Percentiles rank a stretch among this genome's conserved stretches.
phyloP scores from a whole-genome alignment of 2,888 invertebrate species.

The Uropetala carovei region DNA sequence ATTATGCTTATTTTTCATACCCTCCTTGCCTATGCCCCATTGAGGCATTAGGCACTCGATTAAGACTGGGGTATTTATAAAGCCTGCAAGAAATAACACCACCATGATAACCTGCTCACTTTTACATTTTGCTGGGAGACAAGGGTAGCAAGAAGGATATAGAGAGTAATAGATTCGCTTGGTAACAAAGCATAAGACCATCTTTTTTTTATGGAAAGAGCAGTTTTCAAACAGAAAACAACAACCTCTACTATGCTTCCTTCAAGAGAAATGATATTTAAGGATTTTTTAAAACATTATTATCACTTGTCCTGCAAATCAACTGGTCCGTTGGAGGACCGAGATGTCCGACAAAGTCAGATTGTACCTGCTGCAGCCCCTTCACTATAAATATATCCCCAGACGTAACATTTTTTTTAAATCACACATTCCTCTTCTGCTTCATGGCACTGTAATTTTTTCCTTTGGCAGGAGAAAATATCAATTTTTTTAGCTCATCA shows the following conservation, averaged over 20 bases:
- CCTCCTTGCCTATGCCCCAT: background rate
- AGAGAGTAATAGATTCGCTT: constrained; percentile 35
- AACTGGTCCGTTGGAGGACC: constrained; percentile 38
- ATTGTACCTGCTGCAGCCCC: constrained; percentile 41
- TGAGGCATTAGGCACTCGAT: background rate
- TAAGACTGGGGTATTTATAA: background rate
- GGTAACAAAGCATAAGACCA: constrained; percentile 26
- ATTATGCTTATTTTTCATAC: constrained; percentile 2
- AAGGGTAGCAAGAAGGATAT: constrained; percentile 25
- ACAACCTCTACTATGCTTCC: constrained; percentile 30
- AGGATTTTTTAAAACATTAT: background rate
- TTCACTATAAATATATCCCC: constrained; percentile 47
- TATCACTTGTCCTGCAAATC: constrained; percentile 27
- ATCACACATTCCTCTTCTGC: constrained; percentile 29
- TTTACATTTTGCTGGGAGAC: constrained; percentile 10
- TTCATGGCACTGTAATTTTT: constrained; percentile 44
- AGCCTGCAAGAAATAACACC: constrained; percentile 41
- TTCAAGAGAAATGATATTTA: constrained; percentile 9
- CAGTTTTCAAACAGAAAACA: constrained; percentile 25
- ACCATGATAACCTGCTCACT: constrained; percentile 17
- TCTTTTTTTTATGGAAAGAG: constrained; percentile 44
- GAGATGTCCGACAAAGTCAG: constrained; percentile 33
- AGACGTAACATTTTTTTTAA: constrained; percentile 12
- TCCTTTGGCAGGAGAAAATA: constrained; percentile 8
- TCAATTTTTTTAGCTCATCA: background rate